Base-by-base conservation (phyloP, 2,113 vertebrate species). In the Sinocyclocheilus rhinocerous region DNA sequence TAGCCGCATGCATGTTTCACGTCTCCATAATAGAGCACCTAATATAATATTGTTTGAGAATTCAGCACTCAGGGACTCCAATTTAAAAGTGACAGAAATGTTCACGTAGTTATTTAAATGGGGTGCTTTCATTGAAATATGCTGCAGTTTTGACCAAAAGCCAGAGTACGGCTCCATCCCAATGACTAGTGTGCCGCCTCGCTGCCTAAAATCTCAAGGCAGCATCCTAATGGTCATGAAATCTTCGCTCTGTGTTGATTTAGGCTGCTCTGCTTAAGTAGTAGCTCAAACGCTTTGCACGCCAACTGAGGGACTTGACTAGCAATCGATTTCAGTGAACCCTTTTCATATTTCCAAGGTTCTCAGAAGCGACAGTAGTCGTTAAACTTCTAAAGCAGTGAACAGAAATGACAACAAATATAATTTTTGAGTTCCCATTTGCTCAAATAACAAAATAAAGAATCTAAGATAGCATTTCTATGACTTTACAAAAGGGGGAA, bases 71-170 rank as follows among this genome's bases (percentile, higher is more conserved):
- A 6, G 76, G 26, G 76, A 55, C 24, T 77, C 48, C 48, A 77
- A 42, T 81, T 81, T 63, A 81, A 65, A 42, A 42, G 78, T 81
- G 78, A 63, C 57, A 81, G 57, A 81, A 63, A 65, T 81, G 22
- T 81, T 81, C 36, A 29, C 22, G 10, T 20, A 81, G 57, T 81
- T 81, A 63, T 63, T 81, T 65, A 81, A 63, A 63, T 45, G 36
- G 10, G 4, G 55, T 81, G 55, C 57, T 81, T 65, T 81, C 12
- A 20, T 22, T 77, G 76, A 55, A 77, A 55, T 77, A 55, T 55
- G 76, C 50, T 0, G 8, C 76, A 77, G 11, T 77, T 77, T 52
- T 33, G 26, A 29, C 26, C 76, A 55, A 76, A 76, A 48, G 42
- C 26, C 26, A 77, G 24, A 77, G 45, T 20, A 77, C 8, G 9